These are phyloP conservation scores for Pempheris klunzingeri DNA, from an alignment of 2,797 vertebrate genomes.

Conservation along the genomic window DNA sequence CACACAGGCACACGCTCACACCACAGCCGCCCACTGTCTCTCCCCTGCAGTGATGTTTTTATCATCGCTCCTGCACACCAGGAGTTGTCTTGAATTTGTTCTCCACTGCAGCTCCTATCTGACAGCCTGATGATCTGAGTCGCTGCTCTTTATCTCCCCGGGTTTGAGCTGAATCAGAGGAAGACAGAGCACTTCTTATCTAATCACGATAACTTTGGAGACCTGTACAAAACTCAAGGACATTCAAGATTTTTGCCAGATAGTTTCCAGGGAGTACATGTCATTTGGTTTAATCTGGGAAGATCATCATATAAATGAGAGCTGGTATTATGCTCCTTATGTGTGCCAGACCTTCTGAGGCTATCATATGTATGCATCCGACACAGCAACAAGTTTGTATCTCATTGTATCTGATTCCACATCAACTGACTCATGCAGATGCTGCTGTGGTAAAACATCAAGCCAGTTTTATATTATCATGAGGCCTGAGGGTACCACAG, in stretches of 20 bases:
- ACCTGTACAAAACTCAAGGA: conserved; percentile 54
- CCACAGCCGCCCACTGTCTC: conserved; percentile 55
- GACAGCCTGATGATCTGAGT: conserved; percentile 69
- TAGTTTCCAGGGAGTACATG: conserved; percentile 35
- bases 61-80: conserved; percentile 69
- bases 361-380: conserved; percentile 7
- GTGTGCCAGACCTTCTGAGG: conserved; percentile 5
- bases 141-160: conserved; percentile 66
- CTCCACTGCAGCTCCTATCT: conserved; percentile 57
- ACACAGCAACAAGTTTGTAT: conserved; percentile 41
- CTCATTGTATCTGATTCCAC: conserved; percentile 13
- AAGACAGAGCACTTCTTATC: conserved; percentile 52
- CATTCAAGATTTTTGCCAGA: conserved; percentile 26
- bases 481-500: conserved; percentile 24
- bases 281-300: conserved; percentile 32
- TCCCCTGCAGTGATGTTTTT: conserved; percentile 69
- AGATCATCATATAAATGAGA: conserved; percentile 5
- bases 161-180: conserved; percentile 55
- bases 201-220: conserved; percentile 47
- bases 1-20: conserved; percentile 19
- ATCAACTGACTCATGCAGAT: conserved; percentile 23
- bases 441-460: conserved; percentile 46
- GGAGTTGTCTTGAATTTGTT: conserved; percentile 67
- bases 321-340: background rate
- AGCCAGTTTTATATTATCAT: conserved; percentile 38